phyloP scores from a whole-genome alignment of 2,888 invertebrate species.

The Scotopteryx bipunctaria region DNA sequence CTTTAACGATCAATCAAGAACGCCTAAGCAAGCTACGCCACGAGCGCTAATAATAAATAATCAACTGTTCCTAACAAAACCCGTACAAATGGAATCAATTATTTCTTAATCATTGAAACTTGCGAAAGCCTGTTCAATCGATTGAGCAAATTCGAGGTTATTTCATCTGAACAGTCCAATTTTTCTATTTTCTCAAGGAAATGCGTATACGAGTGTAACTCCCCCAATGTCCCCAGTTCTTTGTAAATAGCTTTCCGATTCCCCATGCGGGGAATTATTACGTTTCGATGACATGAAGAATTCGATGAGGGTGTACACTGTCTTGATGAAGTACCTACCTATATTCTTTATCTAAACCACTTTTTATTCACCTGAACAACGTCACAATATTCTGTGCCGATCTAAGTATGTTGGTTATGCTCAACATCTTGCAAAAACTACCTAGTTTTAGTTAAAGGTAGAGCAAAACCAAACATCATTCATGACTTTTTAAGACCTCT shows the following conservation, averaged over 20 bases:
- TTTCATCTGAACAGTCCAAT: conserved; percentile 54
- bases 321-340: conserved; percentile 43
- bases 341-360: conserved; percentile 11
- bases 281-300: conserved; percentile 80
- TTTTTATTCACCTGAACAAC: too few species aligned
- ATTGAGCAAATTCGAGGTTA: conserved; percentile 44
- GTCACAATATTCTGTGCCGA: too few species aligned
- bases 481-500: too few species aligned
- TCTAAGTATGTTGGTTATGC: too few species aligned
- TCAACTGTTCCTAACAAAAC: not conserved
- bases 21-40: too few species aligned
- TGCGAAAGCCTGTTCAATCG: conserved; percentile 12
- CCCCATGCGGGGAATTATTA: conserved; percentile 69
- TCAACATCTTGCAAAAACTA: too few species aligned
- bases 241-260: conserved; percentile 75
- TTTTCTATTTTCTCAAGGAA: conserved; percentile 58
- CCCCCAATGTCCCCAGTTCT: conserved; percentile 55
- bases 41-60: too few species aligned
- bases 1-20: too few species aligned
- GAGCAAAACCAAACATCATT: too few species aligned
- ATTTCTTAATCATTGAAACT: not conserved
- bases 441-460: too few species aligned
- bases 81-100: not conserved
- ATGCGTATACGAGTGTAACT: conserved; percentile 42
- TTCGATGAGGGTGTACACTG: conserved; percentile 64